Base-by-base conservation (phyloP, 1,140 invertebrate species). In the Lasaia peninsularis region DNA sequence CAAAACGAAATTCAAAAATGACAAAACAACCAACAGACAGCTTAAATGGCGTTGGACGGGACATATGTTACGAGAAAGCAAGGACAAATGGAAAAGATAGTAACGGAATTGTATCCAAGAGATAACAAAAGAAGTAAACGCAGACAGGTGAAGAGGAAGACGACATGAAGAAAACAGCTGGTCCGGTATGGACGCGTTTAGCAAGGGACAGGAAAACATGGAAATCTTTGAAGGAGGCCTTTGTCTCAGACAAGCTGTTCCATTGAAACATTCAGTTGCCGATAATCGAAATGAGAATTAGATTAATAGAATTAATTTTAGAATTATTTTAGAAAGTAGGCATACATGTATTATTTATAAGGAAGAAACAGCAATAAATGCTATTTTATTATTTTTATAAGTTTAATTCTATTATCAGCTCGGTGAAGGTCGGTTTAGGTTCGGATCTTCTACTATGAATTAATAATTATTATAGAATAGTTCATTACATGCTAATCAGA, bases 191-290 rank as follows among this genome's bases (percentile, higher is more conserved):
- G 53, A 56, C n/a, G 0, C 35, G 60, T 2, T 14, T 53, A 50
- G 60, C 56, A 57, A 59, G 16, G 14, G 56, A 67, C 48, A 58
- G 56, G 21, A 52, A 32, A 1, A 52, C 5, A 24, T 61, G 56
- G 55, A 65, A 61, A 58, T 33, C 58, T 50, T 61, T 65, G 61
- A 58, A 65, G 56, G 52, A 63, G 56, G 61, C 56, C 56, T 58
- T 51, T 63, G 44, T 58, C 61, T 34, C 20, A 56, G 62, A 64
- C 54, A 64, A 64, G 58, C 59, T 65, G 63, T 56, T 24, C 21
- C 21, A 24, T 5, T 24, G 33, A 10, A 34, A 5, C n/a, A 40
- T 40, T 16, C 11, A 6, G 16, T n/a, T n/a, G 35, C 16, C n/a
- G n/a, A 40, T 11, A 40, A 40, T 6, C 4, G 2, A 24, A 40